Conservation (phyloP, 2,113 vertebrate genomes). For the Aplodontia rufa region DNA sequence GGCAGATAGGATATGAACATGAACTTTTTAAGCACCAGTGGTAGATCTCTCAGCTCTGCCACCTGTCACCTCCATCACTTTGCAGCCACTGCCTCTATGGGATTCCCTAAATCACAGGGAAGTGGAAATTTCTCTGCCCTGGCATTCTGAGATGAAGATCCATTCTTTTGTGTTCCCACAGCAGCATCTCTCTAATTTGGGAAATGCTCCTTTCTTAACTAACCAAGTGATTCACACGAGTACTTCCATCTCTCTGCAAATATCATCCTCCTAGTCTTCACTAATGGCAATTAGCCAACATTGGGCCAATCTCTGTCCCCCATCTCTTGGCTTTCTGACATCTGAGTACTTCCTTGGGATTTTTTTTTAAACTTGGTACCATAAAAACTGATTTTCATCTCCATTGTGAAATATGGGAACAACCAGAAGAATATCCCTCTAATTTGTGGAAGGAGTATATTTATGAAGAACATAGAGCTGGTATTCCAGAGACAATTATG, state of each 20-base stretch:
- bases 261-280: neutral
- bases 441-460: neutral
- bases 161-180: neutral
- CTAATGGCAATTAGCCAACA: neutral
- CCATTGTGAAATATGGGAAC: neutral
- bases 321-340: neutral
- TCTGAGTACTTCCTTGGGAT: neutral
- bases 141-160: neutral
- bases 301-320: neutral
- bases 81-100: neutral
- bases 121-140: neutral
- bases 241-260: neutral
- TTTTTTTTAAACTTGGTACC: neutral
- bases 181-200: neutral
- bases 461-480: neutral
- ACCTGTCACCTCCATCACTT: neutral
- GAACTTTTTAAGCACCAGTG: neutral
- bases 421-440: no score
- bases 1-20: neutral
- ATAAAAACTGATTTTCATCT: neutral
- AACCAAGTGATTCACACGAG: neutral
- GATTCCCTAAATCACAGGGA: neutral
- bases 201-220: neutral
- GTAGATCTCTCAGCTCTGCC: neutral
- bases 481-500: neutral